Evolutionary conservation across 2,797 vertebrate genomes (phyloP).

Genomic region (Protosalanx chinensis): DNA sequence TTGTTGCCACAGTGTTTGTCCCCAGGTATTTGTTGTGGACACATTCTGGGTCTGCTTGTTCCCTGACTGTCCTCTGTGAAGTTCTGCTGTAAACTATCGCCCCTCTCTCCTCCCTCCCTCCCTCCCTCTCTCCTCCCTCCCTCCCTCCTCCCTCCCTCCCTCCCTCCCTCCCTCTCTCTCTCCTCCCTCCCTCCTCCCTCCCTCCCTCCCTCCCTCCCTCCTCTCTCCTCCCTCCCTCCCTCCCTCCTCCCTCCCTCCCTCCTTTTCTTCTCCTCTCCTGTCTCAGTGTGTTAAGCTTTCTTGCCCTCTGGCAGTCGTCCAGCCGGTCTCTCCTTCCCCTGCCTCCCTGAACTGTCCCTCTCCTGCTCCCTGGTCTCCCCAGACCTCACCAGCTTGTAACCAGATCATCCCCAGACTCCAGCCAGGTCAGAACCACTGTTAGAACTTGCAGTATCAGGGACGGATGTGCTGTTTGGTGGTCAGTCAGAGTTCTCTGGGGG

Average conservation of each 20-base stretch:
- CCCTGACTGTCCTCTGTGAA: too few species aligned
- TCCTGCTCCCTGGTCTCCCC: too few species aligned
- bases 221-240: not conserved
- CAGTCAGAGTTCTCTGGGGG: too few species aligned
- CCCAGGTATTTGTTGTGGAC: too few species aligned
- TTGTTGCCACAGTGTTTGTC: too few species aligned
- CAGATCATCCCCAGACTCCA: too few species aligned
- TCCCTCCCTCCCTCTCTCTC: not conserved
- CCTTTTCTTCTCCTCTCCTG: not conserved
- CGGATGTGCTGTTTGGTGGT: too few species aligned
- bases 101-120: not conserved
- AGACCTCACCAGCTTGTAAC: too few species aligned
- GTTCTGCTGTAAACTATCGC: not conserved
- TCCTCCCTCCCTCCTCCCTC: too few species aligned
- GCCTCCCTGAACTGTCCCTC: not conserved
- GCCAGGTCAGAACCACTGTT: not conserved
- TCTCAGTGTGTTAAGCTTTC: not conserved
- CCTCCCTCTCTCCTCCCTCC: not conserved
- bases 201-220: not conserved
- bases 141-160: not conserved
- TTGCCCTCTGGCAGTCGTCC: too few species aligned
- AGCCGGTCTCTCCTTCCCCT: not conserved
- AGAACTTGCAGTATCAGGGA: not conserved
- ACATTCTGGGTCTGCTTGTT: too few species aligned
- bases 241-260: not conserved